These are phyloP conservation scores for Paramacrobiotus metropolitanus DNA, from an alignment of 1,140 invertebrate genomes.

Conservation along the genomic window DNA sequence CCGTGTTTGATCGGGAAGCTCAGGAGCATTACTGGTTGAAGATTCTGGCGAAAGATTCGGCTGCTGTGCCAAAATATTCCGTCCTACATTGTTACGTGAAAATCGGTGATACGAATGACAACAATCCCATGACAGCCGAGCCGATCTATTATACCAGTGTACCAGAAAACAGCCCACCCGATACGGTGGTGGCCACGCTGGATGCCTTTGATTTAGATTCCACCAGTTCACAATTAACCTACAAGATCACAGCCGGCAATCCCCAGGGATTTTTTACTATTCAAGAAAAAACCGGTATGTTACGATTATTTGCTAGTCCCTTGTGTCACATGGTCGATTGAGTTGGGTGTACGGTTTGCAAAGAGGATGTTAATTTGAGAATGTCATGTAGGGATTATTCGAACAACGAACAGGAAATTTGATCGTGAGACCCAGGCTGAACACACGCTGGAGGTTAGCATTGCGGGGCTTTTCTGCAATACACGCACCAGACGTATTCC, in stretches of 20 bases:
- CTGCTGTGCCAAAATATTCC: slow-evolving; percentile 54
- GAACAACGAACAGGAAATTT: slow-evolving; percentile 49
- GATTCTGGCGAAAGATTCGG: slow-evolving; percentile 66
- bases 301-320: no score
- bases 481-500: background rate
- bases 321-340: no score
- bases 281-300: slow-evolving; percentile 44
- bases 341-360: no score
- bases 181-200: slow-evolving; percentile 45
- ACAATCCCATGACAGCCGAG: slow-evolving; percentile 56
- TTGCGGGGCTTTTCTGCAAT: slow-evolving; percentile 12
- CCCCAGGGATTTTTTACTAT: slow-evolving; percentile 69
- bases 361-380: no score
- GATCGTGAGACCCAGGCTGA: slow-evolving; percentile 59
- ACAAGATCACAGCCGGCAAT: slow-evolving; percentile 65
- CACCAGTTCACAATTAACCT: slow-evolving; percentile 32
- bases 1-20: slow-evolving; percentile 62
- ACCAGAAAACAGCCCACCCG: slow-evolving; percentile 51
- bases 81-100: slow-evolving; percentile 46
- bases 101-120: slow-evolving; percentile 75
- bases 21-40: slow-evolving; percentile 74
- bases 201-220: slow-evolving; percentile 50
- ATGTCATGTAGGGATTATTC: slow-evolving; percentile 55
- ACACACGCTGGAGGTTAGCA: slow-evolving; percentile 62
- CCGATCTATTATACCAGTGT: slow-evolving; percentile 63